These are phyloP conservation scores for Aelia acuminata DNA, from an alignment of 2,888 invertebrate species.

Conservation along the genomic window DNA sequence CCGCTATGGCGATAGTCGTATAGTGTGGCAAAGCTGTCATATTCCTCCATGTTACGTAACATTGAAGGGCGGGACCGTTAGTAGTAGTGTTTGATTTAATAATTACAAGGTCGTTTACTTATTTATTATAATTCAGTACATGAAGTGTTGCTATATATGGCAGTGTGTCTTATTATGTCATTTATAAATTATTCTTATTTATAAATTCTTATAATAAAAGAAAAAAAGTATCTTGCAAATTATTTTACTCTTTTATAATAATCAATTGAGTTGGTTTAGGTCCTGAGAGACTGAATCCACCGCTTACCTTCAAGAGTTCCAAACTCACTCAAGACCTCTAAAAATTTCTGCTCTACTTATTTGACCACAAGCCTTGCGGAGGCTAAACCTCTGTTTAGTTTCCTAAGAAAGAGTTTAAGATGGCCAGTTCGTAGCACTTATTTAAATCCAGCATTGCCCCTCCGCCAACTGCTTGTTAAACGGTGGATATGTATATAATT, in stretches of 20 bases:
- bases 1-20: background rate
- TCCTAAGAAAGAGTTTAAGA: no score
- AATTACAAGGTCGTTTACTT: background rate
- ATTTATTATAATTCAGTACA: background rate
- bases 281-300: no score
- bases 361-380: background rate
- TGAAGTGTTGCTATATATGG: background rate
- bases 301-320: background rate
- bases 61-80: background rate
- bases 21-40: background rate
- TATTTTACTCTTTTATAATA: background rate
- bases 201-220: background rate
- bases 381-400: no score
- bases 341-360: background rate
- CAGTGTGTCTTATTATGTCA: background rate
- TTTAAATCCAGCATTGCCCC: no score
- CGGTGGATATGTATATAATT: no score
- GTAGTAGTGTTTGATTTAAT: background rate
- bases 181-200: background rate
- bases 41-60: slow-evolving; percentile 22
- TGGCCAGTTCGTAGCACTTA: no score
- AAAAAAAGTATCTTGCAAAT: background rate
- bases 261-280: background rate
- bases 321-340: background rate
- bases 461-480: no score